phyloP scores from a whole-genome alignment of 2,797 vertebrate genomes.

The Clarias fuscus region DNA sequence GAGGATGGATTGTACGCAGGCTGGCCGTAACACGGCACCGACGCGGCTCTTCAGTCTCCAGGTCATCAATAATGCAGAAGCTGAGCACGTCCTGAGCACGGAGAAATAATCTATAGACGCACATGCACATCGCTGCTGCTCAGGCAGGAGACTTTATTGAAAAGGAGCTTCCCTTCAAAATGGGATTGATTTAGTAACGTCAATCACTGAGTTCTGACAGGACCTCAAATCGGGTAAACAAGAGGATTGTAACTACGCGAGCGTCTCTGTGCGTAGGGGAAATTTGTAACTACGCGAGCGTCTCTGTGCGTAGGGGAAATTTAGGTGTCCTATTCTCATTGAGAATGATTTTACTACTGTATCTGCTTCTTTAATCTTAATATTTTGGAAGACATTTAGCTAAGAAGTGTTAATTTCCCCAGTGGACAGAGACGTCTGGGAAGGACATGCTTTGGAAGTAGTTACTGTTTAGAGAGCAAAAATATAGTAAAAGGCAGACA shows the following conservation, averaged over 20 bases:
- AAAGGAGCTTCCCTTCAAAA: constrained; percentile 15
- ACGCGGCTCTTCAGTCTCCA: constrained; percentile 47
- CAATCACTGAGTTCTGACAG: constrained; percentile 24
- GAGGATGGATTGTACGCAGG: constrained; percentile 38
- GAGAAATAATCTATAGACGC: constrained; percentile 54
- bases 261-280: too few relatives aligned
- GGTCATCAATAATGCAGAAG: constrained; percentile 52
- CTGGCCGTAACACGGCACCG: constrained; percentile 40
- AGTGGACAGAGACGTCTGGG: too few relatives aligned
- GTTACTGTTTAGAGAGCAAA: too few relatives aligned
- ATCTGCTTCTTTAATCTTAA: too few relatives aligned
- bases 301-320: too few relatives aligned
- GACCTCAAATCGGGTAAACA: neutral
- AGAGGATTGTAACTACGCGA: neutral
- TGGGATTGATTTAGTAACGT: constrained; percentile 38
- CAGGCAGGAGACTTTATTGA: constrained; percentile 19
- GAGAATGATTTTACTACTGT: too few relatives aligned
- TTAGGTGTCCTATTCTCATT: too few relatives aligned
- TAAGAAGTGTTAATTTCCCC: too few relatives aligned
- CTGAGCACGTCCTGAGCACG: constrained; percentile 31
- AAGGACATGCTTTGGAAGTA: neutral
- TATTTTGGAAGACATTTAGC: too few relatives aligned
- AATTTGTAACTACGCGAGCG: too few relatives aligned
- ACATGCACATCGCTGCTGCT: neutral
- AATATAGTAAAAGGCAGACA: neutral